These are phyloP conservation scores for Sebastes matsubarae DNA, from an alignment of 2,797 vertebrate genomes.

Conservation along the genomic window DNA sequence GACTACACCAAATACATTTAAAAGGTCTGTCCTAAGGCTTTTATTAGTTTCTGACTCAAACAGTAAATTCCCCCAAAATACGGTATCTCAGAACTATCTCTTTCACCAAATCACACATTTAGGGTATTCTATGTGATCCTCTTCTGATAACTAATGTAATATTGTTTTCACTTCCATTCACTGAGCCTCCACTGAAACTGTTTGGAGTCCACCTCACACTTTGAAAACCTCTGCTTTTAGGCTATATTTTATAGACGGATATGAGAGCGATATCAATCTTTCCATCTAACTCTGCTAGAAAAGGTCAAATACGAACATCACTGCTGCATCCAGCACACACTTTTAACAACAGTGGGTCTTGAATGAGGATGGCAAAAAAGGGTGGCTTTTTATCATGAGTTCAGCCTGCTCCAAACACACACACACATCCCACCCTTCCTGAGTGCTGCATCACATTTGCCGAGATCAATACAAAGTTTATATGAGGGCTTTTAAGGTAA, in stretches of 20 bases:
- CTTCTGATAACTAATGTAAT: not conserved
- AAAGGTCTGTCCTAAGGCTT: not conserved
- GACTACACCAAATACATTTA: not conserved
- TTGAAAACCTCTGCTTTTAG: not conserved
- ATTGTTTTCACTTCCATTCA: not conserved
- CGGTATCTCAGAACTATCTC: not conserved
- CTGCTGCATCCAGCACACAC: not conserved
- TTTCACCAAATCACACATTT: not conserved
- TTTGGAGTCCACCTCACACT: not conserved
- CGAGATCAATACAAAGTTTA: constrained; percentile 65
- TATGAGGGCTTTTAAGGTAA: constrained; percentile 64
- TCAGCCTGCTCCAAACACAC: not conserved
- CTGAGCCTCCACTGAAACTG: not conserved
- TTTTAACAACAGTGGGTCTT: not conserved
- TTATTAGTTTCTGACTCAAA: not conserved
- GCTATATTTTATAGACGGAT: not conserved
- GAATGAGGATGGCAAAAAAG: not conserved
- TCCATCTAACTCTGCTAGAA: not conserved
- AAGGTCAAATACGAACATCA: not conserved
- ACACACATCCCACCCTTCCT: not conserved
- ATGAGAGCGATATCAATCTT: not conserved
- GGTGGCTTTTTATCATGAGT: not conserved
- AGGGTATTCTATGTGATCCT: not conserved
- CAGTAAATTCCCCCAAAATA: not conserved
- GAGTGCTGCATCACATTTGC: constrained; percentile 48